Evolutionary conservation across 2,797 vertebrate species (phyloP).

Genomic region (Cheirogaleus major): DNA sequence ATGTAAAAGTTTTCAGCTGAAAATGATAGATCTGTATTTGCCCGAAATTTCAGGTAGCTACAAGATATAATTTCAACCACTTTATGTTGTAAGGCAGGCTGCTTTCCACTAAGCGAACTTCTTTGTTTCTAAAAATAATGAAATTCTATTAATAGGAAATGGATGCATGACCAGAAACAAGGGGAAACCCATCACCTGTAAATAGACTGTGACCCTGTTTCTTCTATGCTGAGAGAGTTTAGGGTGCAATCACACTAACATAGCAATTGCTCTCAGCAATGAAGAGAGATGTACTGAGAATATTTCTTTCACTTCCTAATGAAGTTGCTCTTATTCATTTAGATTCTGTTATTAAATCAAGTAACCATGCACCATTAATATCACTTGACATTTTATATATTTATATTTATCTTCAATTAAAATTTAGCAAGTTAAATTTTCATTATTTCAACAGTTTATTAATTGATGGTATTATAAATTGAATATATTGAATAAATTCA

Average conservation of each 20-base stretch:
- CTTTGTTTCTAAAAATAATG: constrained; percentile 41
- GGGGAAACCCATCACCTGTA: constrained; percentile 59
- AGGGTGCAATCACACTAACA: neutral
- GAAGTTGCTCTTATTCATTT: constrained; percentile 8
- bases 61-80: neutral
- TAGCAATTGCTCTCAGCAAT: neutral
- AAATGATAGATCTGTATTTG: neutral
- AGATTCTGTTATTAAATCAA: neutral
- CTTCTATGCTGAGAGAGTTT: constrained; percentile 51
- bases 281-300: neutral
- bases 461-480: neutral
- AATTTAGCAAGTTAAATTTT: neutral
- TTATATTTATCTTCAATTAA: constrained; percentile 71
- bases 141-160: neutral
- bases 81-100: neutral
- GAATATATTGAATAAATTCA: neutral
- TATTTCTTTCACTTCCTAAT: neutral
- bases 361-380: neutral
- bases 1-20: neutral
- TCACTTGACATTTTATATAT: constrained; percentile 49
- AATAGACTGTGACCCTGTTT: constrained; percentile 73
- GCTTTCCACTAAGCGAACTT: neutral
- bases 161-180: neutral
- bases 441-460: constrained; percentile 25
- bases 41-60: neutral